Evolutionary conservation across 2,888 invertebrate genomes (phyloP).

Genomic region (Chymomyza procnemis): DNA sequence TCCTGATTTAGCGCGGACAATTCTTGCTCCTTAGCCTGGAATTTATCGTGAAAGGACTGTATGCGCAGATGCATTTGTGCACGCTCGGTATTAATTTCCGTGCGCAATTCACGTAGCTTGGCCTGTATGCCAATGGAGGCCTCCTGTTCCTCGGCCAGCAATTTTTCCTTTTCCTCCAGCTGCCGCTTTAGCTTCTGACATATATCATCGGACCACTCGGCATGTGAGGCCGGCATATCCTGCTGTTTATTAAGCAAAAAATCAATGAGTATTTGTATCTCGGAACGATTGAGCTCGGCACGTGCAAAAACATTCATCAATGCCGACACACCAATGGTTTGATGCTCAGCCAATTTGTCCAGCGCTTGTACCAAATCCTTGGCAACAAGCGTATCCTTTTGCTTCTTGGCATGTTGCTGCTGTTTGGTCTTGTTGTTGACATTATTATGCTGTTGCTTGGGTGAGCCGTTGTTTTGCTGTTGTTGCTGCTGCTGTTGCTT

Average conservation of each 20-base stretch:
- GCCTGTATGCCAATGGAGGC: conserved; percentile 86
- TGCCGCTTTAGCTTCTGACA: conserved; percentile 92
- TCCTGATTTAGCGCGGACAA: conserved; percentile 72
- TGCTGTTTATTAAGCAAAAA: conserved; percentile 93
- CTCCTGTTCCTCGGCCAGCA: conserved; percentile 86
- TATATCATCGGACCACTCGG: conserved; percentile 94
- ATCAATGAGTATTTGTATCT: conserved; percentile 93
- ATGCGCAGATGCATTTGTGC: conserved; percentile 73
- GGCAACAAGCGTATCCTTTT: conserved; percentile 78
- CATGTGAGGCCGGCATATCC: conserved; percentile 86
- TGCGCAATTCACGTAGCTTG: conserved; percentile 88
- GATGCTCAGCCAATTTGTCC: conserved; percentile 83
- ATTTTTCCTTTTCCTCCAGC: conserved; percentile 90
- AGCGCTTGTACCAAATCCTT: conserved; percentile 70
- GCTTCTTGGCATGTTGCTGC: conserved; percentile 50
- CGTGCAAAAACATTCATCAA: conserved; percentile 87
- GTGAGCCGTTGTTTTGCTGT: conserved; percentile 67
- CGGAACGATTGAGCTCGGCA: conserved; percentile 89
- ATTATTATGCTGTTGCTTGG: conserved; percentile 70
- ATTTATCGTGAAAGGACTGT: conserved; percentile 74
- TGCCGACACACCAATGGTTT: conserved; percentile 85
- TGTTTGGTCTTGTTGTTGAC: conserved; percentile 79
- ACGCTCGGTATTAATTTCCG: conserved; percentile 77
- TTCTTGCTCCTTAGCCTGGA: conserved; percentile 74
- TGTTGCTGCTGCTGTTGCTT: conserved; percentile 67